Base-by-base conservation (phyloP, 2,113 vertebrate genomes). In the Jacana jacana region DNA sequence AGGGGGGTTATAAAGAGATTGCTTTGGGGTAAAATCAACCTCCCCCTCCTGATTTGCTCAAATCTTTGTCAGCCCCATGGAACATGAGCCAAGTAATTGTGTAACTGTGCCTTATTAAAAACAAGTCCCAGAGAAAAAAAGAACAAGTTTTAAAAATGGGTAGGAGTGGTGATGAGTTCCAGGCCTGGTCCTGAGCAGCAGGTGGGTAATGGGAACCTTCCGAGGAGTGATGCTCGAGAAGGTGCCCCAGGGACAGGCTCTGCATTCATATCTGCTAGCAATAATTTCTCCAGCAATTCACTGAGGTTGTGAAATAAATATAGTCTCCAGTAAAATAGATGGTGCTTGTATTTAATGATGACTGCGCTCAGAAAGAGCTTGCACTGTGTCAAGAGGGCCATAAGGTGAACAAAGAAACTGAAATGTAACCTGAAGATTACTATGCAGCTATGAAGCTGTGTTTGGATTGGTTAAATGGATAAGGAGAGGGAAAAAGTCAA, bases 51-150 rank as follows among this genome's bases (percentile, higher is more conserved):
- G 73, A 86, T 94, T 94, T 95, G 72, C 63, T 95, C 80, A 88
- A 72, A 94, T 84, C 20, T 75, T 86, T 97, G 92, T 90, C 87
- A 91, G 55, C 39, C 70, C 70, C 54, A 46, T 44, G 52, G 81
- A 97, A 91, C 72, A 88, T 39, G 93, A 94, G 93, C 52, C 44
- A 88, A 68, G 20, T 87, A 88, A 91, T 91, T 96, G 95, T 97
- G 87, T 96, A 94, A 91, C 94, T 66, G 35, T 88, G 84, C 44
- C 78, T 97, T 94, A 96, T 97, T 96, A 95, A 73, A 97, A 96
- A 71, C 54, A 91, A 96, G 61, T 93, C 90, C 71, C 17, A 82
- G 15, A 83, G n/a, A 77, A 77, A 77, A 78, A 92, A 90, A 35
- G 51, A 81, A 18, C n/a, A 89, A 73, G 61, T 77, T 83, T 81